A percentile compares a stretch with the other conserved stretches of the same genome.
These are phyloP conservation scores for Nomada fucata DNA, from an alignment of 2,888 invertebrate species.

Conservation along the genomic window DNA sequence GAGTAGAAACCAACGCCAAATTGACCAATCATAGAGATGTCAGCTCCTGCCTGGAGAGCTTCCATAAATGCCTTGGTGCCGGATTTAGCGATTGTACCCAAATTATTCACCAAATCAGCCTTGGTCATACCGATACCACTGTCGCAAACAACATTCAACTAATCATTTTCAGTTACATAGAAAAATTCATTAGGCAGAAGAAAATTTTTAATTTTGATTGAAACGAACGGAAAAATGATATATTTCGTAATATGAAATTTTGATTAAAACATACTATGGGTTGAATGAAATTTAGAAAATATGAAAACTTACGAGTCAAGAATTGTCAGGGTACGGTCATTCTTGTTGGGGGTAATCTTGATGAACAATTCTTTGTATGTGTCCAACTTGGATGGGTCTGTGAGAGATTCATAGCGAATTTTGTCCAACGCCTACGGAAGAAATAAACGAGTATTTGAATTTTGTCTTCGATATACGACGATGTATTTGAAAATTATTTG, in stretches of 20 bases:
- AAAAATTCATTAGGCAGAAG: not conserved
- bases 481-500: not conserved
- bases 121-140: constrained; percentile 99
- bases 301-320: constrained; percentile 88
- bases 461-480: too few relatives aligned
- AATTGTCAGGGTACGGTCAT: constrained; percentile 96
- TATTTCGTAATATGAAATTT: too few relatives aligned
- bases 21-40: constrained; percentile 99
- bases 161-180: not conserved
- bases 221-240: too few relatives aligned
- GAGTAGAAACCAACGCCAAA: constrained; percentile 99
- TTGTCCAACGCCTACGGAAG: constrained; percentile 89
- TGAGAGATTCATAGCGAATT: constrained; percentile 98
- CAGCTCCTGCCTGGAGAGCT: constrained; percentile 99
- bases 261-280: not conserved
- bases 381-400: constrained; percentile 97
- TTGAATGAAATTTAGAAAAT: not conserved
- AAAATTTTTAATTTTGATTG: too few relatives aligned
- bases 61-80: constrained; percentile 99
- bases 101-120: constrained; percentile 98
- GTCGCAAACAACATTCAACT: constrained; percentile 32
- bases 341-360: constrained; percentile 98
- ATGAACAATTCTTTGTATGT: constrained; percentile 97
- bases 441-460: not conserved
- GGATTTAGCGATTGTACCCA: constrained; percentile 99